Conservation (phyloP, 2,888 invertebrate species). For the Pristionchus mayeri region DNA sequence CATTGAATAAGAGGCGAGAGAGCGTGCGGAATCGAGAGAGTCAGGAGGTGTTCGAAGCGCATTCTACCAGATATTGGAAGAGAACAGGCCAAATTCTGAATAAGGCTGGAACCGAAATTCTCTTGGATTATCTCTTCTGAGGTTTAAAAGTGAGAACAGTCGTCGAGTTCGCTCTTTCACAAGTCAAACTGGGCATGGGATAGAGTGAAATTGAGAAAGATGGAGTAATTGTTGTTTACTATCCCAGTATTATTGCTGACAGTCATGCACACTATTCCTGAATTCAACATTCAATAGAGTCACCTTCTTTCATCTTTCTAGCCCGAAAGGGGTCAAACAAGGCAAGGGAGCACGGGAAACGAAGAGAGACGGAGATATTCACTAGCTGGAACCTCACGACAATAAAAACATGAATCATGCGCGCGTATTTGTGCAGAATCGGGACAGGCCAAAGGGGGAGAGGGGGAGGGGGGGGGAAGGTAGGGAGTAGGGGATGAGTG, state of each 20-base stretch:
- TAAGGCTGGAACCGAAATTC: too few species aligned
- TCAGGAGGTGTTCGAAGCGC: not conserved
- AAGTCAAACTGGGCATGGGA: too few species aligned
- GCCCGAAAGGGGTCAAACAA: too few species aligned
- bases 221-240: not conserved
- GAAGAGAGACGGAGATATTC: too few species aligned
- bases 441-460: not conserved
- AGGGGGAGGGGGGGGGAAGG: not conserved
- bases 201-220: not conserved
- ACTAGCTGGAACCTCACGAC: not conserved
- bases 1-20: not conserved
- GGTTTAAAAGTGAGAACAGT: too few species aligned
- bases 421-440: not conserved
- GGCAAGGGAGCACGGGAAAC: not conserved
- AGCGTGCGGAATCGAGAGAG: too few species aligned
- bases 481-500: slow-evolving; percentile 14
- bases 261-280: too few species aligned
- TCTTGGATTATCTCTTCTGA: too few species aligned
- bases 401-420: slow-evolving; percentile 30
- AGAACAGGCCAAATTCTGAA: not conserved
- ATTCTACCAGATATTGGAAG: not conserved
- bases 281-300: too few species aligned
- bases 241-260: too few species aligned
- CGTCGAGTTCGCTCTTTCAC: too few species aligned
- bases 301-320: too few species aligned